Conservation (phyloP, 2,888 invertebrate genomes). For the Leptura quadrifasciata region DNA sequence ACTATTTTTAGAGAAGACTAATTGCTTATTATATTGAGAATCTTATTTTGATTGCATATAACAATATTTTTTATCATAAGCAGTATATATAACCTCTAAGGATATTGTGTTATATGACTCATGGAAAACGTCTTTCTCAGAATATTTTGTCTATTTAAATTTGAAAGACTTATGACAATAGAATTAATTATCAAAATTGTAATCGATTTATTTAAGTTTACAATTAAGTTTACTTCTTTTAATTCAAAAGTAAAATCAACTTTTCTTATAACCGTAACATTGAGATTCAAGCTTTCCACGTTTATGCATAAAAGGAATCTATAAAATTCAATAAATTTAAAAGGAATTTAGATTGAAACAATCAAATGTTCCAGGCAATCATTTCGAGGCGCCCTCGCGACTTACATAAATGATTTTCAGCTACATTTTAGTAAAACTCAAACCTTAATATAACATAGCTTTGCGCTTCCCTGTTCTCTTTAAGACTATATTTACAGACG, state of each 20-base stretch:
- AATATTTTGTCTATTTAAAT: no score
- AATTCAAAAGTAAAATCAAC: not conserved
- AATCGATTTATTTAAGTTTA: not conserved
- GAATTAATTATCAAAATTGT: no score
- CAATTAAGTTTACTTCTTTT: not conserved
- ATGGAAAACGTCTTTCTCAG: no score
- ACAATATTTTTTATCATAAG: no score
- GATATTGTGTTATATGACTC: no score
- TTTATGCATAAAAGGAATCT: not conserved
- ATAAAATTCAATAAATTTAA: constrained; percentile 34
- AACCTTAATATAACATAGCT: constrained; percentile 12
- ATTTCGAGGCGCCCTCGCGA: constrained; percentile 36
- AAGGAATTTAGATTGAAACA: constrained; percentile 32
- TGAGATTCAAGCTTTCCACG: not conserved
- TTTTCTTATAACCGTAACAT: constrained; percentile 11
- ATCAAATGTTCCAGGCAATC: constrained; percentile 36
- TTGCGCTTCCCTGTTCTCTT: constrained; percentile 13
- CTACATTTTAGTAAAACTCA: constrained; percentile 10
- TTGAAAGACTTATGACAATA: no score
- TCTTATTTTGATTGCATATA: no score
- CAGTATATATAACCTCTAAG: no score
- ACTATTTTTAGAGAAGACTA: no score
- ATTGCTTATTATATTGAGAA: no score
- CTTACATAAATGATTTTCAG: constrained; percentile 33
- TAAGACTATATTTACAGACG: constrained; percentile 8